Evolutionary conservation across 2,888 invertebrate species (phyloP).

Genomic region (Eulithis prunata): DNA sequence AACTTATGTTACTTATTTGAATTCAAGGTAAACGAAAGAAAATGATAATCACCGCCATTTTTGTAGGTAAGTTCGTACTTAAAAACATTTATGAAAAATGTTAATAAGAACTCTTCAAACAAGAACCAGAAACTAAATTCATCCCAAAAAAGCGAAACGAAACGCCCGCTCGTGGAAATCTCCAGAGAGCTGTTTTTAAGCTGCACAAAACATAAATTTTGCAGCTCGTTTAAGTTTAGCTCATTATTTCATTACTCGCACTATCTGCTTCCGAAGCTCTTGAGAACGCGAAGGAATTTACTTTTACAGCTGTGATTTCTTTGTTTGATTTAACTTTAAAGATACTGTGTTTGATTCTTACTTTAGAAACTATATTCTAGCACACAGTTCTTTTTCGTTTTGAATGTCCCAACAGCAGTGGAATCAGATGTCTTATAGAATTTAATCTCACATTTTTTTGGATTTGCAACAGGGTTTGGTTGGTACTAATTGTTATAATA

Average conservation of each 20-base stretch:
- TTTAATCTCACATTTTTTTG: too few species aligned
- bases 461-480: not conserved
- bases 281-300: constrained; percentile 40
- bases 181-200: constrained; percentile 78
- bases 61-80: not conserved
- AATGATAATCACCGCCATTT: not conserved
- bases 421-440: too few species aligned
- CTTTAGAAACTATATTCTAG: not conserved
- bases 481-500: constrained; percentile 1
- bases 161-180: constrained; percentile 75
- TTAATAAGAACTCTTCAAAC: constrained; percentile 57
- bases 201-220: constrained; percentile 80
- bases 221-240: constrained; percentile 79
- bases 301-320: constrained; percentile 35
- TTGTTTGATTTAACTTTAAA: constrained; percentile 24
- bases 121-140: constrained; percentile 66
- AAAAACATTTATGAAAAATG: constrained; percentile 22
- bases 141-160: constrained; percentile 67
- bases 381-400: not conserved
- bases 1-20: too few species aligned
- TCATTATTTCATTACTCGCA: constrained; percentile 78
- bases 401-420: too few species aligned
- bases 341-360: not conserved
- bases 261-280: constrained; percentile 61
- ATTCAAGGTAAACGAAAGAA: too few species aligned